A percentile compares a stretch with the other conserved stretches of the same genome.
Conservation (phyloP, 2,888 invertebrate species). For the Eucera pruinosa region DNA sequence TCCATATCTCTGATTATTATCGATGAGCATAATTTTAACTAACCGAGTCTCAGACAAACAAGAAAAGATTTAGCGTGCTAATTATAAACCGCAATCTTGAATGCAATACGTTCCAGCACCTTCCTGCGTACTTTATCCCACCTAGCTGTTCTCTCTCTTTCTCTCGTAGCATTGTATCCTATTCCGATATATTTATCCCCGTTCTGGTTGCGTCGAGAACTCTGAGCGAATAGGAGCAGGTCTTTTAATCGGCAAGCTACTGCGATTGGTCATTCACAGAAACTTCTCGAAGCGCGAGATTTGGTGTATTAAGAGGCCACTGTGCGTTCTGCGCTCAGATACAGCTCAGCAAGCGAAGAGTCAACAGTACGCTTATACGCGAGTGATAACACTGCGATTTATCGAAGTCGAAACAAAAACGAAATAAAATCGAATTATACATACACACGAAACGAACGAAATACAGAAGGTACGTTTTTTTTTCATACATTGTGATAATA, state of each 20-base stretch:
- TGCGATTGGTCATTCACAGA: slow-evolving; percentile 62
- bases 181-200: slow-evolving; percentile 3
- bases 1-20: background rate
- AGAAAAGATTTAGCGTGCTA: slow-evolving; percentile 47
- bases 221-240: slow-evolving; percentile 20
- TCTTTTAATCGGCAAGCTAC: background rate
- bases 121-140: slow-evolving; percentile 26
- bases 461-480: too few species aligned
- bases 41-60: slow-evolving; percentile 22
- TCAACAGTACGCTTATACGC: slow-evolving; percentile 16
- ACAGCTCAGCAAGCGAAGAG: slow-evolving; percentile 40
- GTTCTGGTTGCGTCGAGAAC: slow-evolving; percentile 1
- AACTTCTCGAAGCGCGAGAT: slow-evolving; percentile 69
- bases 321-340: slow-evolving; percentile 16
- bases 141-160: slow-evolving; percentile 11
- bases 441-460: slow-evolving; percentile 28
- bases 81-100: slow-evolving; percentile 53
- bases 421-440: too few species aligned
- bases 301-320: slow-evolving; percentile 62
- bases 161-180: background rate
- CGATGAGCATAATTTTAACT: slow-evolving; percentile 1
- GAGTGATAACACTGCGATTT: slow-evolving; percentile 9
- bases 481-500: too few species aligned
- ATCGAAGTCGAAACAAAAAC: background rate
- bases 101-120: slow-evolving; percentile 43